Evolutionary conservation across 2,797 vertebrate genomes (phyloP), one percentile per base, ranked within the genome.

Genomic region (Gadopsis marmoratus): DNA sequence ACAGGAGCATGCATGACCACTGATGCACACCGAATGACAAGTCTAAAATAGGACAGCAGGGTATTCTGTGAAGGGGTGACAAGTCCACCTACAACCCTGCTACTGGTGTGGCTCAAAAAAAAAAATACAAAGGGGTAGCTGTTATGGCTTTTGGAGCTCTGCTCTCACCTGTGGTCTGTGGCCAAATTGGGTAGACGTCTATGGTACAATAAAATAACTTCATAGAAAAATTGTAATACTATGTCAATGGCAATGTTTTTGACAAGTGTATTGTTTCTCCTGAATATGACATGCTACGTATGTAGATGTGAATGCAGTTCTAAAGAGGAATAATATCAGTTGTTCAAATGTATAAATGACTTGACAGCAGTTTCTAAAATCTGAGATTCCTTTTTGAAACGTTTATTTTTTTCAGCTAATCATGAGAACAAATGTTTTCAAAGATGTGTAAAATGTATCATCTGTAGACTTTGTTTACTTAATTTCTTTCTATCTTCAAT

Each of bases 381-480:
- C 43, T 45, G 31, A 76, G 31, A 47, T 29, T 17, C 58, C 23
- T 59, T 61, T 35, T 35, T 60, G 8, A 79, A 84, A 82, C 71
- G 31, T 64, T 72, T 61, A 0, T 45, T 19, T 48, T 76, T 45
- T 66, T 29, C 4, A 29, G 45, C 53, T 85, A 82, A 88, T 89
- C 84, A 89, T 43, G 47, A 76, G 29, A 72, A 86, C 68, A 83
- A 86, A 89, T 83, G 74, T 74, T 88, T 78, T 76, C 43, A 88
- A 79, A 76, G 86, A 81, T 48, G 37, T 53, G 73, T 83, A 56
- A 85, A 84, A 84, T 82, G 89, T 83, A 79, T 87, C 75, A 86
- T 66, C 14, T 61, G 69, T 50, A 23, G 19, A 68, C 31, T 9
- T 29, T 45, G 59, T 33, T 43, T 5, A 23, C 74, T 63, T 47